Evolutionary conservation across 2,888 invertebrate genomes (phyloP).

Genomic region (Agrotis clavis): DNA sequence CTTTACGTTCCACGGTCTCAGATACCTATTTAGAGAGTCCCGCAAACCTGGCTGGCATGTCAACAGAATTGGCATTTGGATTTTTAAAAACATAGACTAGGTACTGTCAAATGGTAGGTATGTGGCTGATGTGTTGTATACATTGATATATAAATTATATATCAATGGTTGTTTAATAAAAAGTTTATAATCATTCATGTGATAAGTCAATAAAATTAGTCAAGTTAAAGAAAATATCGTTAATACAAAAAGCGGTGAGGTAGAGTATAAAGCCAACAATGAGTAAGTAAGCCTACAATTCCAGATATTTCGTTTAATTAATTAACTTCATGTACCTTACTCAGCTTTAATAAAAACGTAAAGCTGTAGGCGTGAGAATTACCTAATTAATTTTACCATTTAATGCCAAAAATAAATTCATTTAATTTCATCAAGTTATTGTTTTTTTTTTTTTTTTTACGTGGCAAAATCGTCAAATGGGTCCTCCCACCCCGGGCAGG

Average conservation of each 20-base stretch:
- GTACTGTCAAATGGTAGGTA: too few species aligned
- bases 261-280: neutral
- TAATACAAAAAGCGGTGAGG: neutral
- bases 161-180: neutral
- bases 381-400: constrained; percentile 11
- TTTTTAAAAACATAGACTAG: too few species aligned
- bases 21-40: too few species aligned
- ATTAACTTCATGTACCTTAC: constrained; percentile 18
- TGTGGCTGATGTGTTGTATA: too few species aligned
- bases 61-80: too few species aligned
- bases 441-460: too few species aligned
- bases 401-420: neutral
- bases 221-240: neutral
- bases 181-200: too few species aligned
- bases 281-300: neutral
- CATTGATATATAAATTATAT: too few species aligned
- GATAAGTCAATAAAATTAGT: neutral
- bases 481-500: too few species aligned
- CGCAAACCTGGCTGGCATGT: too few species aligned
- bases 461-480: too few species aligned
- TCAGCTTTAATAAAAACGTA: constrained; percentile 10
- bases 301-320: constrained; percentile 8
- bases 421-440: constrained; percentile 1
- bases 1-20: too few species aligned
- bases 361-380: constrained; percentile 21